These are phyloP conservation scores for Spatulosminthurus flaviceps DNA, from an alignment of 2,888 invertebrate genomes.

Conservation along the genomic window DNA sequence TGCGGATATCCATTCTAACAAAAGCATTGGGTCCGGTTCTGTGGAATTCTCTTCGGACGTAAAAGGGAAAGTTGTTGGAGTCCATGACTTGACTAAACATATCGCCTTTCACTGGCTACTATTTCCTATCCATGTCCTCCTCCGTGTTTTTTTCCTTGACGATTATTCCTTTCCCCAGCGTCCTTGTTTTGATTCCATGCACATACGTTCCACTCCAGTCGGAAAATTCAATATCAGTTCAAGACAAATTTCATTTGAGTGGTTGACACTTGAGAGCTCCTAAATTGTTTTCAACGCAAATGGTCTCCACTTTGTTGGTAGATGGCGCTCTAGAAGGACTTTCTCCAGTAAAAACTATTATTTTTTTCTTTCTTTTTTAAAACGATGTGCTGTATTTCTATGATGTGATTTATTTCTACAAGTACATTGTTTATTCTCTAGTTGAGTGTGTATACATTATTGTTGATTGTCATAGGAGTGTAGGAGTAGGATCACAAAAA, in stretches of 20 bases:
- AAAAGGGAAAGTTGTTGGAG: neutral
- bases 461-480: too few relatives aligned
- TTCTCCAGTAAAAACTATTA: too few relatives aligned
- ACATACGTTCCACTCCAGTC: conserved; percentile 4
- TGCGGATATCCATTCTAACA: neutral
- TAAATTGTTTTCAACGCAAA: neutral
- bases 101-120: conserved; percentile 14
- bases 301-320: neutral
- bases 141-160: neutral
- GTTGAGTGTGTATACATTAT: too few relatives aligned
- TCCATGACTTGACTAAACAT: conserved; percentile 18
- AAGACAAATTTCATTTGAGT: conserved; percentile 18
- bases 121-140: neutral
- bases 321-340: neutral
- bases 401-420: too few relatives aligned
- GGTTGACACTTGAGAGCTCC: conserved; percentile 5
- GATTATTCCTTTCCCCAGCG: neutral
- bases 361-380: too few relatives aligned
- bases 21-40: neutral
- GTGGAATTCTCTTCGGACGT: conserved; percentile 1
- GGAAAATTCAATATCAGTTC: conserved; percentile 12
- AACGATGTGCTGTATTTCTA: too few relatives aligned
- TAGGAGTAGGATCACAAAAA: too few relatives aligned
- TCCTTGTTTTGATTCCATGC: conserved; percentile 4
- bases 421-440: too few relatives aligned